These are phyloP conservation scores for Cirrhinus molitorella DNA, from an alignment of 2,797 vertebrate genomes.

Conservation along the genomic window DNA sequence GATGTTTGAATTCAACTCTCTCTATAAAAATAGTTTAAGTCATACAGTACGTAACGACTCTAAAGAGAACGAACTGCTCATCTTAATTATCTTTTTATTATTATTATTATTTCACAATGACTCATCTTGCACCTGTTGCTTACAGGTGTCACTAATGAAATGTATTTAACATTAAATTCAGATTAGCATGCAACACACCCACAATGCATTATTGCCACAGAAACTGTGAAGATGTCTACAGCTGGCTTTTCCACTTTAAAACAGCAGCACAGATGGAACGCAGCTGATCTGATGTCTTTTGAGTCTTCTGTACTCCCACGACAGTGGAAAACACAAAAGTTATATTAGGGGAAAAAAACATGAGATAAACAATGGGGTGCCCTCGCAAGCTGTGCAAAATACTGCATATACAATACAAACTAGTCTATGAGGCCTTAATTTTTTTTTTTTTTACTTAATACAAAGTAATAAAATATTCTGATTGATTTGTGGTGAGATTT, in stretches of 20 bases:
- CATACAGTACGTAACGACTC: not conserved
- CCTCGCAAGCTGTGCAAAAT: not conserved
- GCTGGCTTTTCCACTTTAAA: constrained; percentile 15
- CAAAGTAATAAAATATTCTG: not conserved
- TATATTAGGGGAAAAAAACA: not conserved
- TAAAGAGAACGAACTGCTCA: not conserved
- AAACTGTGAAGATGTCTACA: not conserved
- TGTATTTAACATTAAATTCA: not conserved
- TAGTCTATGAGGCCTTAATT: not conserved
- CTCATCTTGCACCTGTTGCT: not conserved
- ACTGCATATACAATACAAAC: not conserved
- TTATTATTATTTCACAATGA: not conserved
- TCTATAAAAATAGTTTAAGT: not conserved
- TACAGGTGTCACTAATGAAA: not conserved
- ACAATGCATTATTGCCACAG: not conserved
- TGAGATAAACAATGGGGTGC: not conserved
- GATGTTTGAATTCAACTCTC: not conserved
- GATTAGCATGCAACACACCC: not conserved
- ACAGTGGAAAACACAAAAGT: constrained; percentile 2
- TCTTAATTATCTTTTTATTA: not conserved
- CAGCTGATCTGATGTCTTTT: constrained; percentile 35
- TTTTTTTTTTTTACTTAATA: not conserved
- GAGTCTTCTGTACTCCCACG: constrained; percentile 26
- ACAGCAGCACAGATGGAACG: constrained; percentile 8
- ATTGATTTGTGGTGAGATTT: not conserved